Base-by-base conservation (phyloP, 2,797 vertebrate species). In the Ctenopoma multispine region DNA sequence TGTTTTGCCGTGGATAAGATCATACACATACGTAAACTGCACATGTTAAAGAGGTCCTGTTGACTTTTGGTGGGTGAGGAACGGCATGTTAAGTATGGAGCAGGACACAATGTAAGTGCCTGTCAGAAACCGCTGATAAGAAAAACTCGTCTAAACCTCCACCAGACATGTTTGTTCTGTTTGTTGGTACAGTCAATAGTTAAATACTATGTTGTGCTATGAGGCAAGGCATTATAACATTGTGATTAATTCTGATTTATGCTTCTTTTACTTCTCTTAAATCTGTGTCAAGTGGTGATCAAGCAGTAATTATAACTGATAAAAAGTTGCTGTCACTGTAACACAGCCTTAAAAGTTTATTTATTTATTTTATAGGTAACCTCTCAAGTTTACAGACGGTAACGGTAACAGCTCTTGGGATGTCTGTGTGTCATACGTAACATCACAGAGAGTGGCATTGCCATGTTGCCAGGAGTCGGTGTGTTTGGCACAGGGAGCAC, bases 401-500 rank as follows among this genome's bases (percentile, higher is more conserved):
- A n/a, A n/a, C n/a, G n/a, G n/a, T n/a, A n/a, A n/a, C n/a, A n/a
- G 15, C 61, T 58, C 15, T 50, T 68, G 73, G 47, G 54, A 74
- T 78, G 75, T 57, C 18, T 27, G 59, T 61, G 54, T 82, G 49
- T 80, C 72, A 63, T 60, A 81, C 56, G 18, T 85, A 72, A 88
- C 50, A 46, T 78, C n/a, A 41, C 58, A 49, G 44, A 29, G 41
- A 86, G 72, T 55, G 74, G 82, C 85, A 13, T 72, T 63, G 82
- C 85, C 86, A 97, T 96, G 96, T 94, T 99, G 82, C 98, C 98
- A 2, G 97, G 98, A 64, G 97, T 99, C 13, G 98, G 98, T 13
- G 97, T 99, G 23, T 99, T 99, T 90, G 98, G 98, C 84, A 98
- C 96, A 0, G 97, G 98, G 87, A 97, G 95, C 88, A 96, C 96